Base-by-base conservation (phyloP, 2,888 invertebrate genomes). In the Loripinus fragilis region DNA sequence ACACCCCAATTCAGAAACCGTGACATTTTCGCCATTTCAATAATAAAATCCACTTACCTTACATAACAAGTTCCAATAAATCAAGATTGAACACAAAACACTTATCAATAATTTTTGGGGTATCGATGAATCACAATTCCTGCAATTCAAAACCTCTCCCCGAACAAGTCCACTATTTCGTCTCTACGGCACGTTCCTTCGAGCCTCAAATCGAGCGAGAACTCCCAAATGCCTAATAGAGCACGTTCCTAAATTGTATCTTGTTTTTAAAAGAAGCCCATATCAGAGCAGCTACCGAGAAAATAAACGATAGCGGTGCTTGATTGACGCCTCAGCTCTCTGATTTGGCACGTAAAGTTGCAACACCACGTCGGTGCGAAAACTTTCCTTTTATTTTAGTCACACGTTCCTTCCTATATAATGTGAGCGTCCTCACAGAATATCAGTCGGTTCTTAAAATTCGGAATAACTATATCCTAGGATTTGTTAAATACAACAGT, bases 281-380 rank as follows among this genome's bases (percentile, higher is more conserved):
- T 71, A 67, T 35, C 71, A 55, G 60, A 33, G 60, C 33, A 60
- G 60, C 60, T 60, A 60, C 60, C 60, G 60, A 60, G 60, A 60
- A 50, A 60, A 30, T 60, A 52, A 60, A 23, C 60, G 60, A 60
- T 60, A 60, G 69, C 69, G 52, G 64, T 67, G 41, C 67, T 45
- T 42, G 55, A 30, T 66, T 52, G 55, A 66, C 50, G 50, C 60
- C 23, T 33, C 48, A 35, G 33, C 42, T 66, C 65, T 25, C 71
- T 75, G 83, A 83, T 83, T 83, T 74, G 81, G 78, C 83, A 83
- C 83, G 83, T 78, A 52, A 41, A 23, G 25, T 71, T 77, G 77
- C 78, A 65, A 67, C 41, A 50, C 64, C 81, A 81, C 81, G 81
- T 69, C 75, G 72, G 65, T 55, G 64, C 67, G 76, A 75, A 77